Percentiles rank a stretch among this genome's conserved stretches.
phyloP scores from a whole-genome alignment of 1,140 invertebrate species.

The Mizuhopecten yessoensis region DNA sequence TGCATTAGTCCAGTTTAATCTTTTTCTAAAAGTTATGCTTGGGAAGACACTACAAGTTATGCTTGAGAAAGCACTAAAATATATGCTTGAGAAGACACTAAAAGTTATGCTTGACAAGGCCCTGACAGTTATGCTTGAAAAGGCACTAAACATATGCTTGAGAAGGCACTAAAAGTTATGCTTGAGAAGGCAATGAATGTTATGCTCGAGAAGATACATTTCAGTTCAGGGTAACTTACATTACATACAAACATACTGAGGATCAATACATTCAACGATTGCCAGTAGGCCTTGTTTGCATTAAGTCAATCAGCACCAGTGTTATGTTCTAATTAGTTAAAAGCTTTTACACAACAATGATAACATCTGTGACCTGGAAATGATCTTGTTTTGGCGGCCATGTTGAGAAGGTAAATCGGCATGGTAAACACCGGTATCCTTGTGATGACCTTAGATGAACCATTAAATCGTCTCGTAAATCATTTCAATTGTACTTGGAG shows the following conservation, averaged over 20 bases:
- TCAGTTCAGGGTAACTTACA: not conserved
- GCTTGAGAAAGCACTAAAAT: too few species aligned
- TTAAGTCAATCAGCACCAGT: not conserved
- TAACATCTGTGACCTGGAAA: not conserved
- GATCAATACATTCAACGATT: not conserved
- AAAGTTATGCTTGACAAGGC: too few species aligned
- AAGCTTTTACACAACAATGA: not conserved
- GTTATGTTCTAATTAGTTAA: conserved; percentile 35
- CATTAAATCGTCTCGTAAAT: not conserved
- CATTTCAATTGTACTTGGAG: not conserved
- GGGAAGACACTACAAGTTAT: too few species aligned
- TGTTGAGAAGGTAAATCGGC: not conserved
- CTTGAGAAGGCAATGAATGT: not conserved
- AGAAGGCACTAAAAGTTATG: too few species aligned
- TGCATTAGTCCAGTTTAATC: too few species aligned
- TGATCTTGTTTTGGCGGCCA: not conserved
- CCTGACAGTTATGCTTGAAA: too few species aligned
- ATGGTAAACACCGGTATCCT: not conserved
- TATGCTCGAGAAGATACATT: not conserved
- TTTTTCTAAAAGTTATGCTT: too few species aligned
- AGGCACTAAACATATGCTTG: too few species aligned
- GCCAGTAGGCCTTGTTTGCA: conserved; percentile 12
- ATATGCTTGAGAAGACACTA: too few species aligned
- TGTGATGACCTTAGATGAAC: not conserved
- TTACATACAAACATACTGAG: not conserved